Percentiles rank a stretch among this genome's conserved stretches.
Evolutionary conservation across 2,113 vertebrate genomes (phyloP).

Genomic region (Illadopsis cleaveri): DNA sequence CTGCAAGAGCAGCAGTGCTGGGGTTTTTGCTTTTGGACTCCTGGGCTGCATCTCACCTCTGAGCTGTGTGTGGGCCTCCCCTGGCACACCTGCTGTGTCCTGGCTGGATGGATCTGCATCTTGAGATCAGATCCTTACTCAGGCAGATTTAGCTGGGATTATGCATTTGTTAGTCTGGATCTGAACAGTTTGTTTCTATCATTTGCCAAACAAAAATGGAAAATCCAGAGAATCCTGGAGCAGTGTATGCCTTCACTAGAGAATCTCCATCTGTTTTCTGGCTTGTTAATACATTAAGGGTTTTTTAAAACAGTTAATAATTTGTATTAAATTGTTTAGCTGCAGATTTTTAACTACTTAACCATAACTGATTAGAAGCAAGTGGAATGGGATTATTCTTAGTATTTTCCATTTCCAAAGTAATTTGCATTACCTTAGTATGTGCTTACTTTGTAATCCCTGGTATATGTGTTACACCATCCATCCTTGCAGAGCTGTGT

Average conservation of each 20-base stretch:
- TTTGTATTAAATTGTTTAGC: background rate
- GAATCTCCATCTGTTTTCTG: background rate
- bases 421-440: background rate
- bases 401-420: background rate
- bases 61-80: background rate
- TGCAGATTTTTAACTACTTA: background rate
- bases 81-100: background rate
- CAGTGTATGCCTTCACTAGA: background rate
- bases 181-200: background rate
- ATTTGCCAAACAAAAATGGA: background rate
- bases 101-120: background rate
- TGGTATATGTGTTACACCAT: background rate
- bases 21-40: rapidly evolving
- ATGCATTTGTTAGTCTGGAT: background rate
- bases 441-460: background rate
- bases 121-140: background rate
- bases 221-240: background rate
- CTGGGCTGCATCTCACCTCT: background rate
- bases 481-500: background rate
- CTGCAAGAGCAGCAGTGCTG: background rate
- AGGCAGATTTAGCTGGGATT: background rate
- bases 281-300: background rate
- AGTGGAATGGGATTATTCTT: background rate
- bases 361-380: background rate
- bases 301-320: background rate